phyloP scores from a whole-genome alignment of 1,140 invertebrate species.

The Caligus rogercresseyi region DNA sequence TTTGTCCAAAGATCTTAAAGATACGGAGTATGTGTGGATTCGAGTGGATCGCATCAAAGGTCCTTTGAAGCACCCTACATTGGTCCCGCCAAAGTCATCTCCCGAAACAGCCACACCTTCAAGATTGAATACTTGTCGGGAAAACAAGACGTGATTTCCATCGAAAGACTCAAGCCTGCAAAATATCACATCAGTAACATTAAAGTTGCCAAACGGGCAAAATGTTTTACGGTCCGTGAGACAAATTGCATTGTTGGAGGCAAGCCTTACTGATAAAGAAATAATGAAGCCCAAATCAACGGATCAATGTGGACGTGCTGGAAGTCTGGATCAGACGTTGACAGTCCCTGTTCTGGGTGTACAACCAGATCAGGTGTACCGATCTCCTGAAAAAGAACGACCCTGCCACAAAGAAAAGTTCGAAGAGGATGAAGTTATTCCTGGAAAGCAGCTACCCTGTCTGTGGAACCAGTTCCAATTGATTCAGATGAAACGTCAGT shows the following conservation, averaged over 20 bases:
- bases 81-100: no score
- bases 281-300: not conserved
- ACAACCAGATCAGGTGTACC: not conserved
- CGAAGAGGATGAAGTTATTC: not conserved
- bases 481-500: not conserved
- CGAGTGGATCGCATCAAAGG: no score
- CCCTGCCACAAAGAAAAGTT: not conserved
- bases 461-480: not conserved
- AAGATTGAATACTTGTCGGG: no score
- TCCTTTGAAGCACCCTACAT: no score
- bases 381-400: not conserved
- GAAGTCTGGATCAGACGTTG: no score
- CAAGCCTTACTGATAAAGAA: not conserved
- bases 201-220: not conserved
- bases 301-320: not conserved
- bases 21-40: no score
- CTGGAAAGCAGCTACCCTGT: not conserved
- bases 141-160: no score
- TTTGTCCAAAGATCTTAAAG: no score
- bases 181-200: not conserved
- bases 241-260: not conserved
- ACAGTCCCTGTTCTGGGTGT: not conserved
- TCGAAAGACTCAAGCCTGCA: no score
- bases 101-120: no score
- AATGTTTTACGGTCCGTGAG: not conserved